Base-by-base conservation (phyloP, 2,888 invertebrate species). In the Limnephilus marmoratus region DNA sequence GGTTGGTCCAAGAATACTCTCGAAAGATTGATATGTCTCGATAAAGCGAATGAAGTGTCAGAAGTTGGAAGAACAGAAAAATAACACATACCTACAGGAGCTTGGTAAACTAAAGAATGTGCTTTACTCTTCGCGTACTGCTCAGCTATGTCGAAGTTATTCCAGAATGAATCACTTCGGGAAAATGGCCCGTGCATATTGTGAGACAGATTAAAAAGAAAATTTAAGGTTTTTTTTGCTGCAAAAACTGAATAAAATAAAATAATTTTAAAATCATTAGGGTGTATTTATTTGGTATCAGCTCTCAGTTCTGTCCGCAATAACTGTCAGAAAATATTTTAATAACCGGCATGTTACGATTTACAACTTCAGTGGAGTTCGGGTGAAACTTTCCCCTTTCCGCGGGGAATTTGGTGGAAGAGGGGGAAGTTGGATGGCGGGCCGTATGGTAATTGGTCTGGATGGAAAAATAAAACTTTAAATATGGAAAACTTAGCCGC, bases 371-470 rank as follows among this genome's bases (percentile, higher is more conserved):
- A 45, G 34, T 41, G 37, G 29, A n/a, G 45, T 41, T 90, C 81
- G 31, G 31, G 49, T n/a, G 18, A 81, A 53, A 68, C 7, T 68
- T 45, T 81, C 81, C 90, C 81, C 90, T 81, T n/a, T 81, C 37
- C 90, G 81, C 80, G 45, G 68, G 31, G 68, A 68, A 24, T 18
- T 68, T 68, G 24, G 37, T 37, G 37, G 37, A 37, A 37, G 3
- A 18, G 90, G 83, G 83, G 83, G 37, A 90, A 90, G 49, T 90
- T 41, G 81, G 89, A 45, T 45, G 88, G 88, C 90, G 83, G 90
- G 88, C 90, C 91, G 90, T 91, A 92, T 92, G 92, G 92, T 92
- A 92, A 92, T 92, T 92, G 92, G 92, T 91, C 81, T 34, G 53
- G 53, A 83, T 80, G 81, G 68, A 86, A 92, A 86, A 92, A 86